Percentiles rank a stretch among this genome's conserved stretches.
phyloP scores from a whole-genome alignment of 1,140 invertebrate species.

The Bursaphelenchus mucronatus region DNA sequence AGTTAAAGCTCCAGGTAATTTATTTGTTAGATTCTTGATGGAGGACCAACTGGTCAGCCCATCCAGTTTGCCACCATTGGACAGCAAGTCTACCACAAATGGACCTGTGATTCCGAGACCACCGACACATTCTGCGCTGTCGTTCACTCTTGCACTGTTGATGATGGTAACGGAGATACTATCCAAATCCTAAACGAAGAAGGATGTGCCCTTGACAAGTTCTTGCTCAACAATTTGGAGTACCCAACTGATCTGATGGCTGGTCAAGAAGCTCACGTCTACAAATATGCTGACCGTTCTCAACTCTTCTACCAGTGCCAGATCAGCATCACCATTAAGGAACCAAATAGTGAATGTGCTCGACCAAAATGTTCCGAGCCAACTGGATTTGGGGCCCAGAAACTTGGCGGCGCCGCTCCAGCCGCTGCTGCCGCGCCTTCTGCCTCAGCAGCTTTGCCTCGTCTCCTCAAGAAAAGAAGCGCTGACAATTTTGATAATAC shows the following conservation, averaged over 20 bases:
- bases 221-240: conserved; percentile 60
- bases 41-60: conserved; percentile 58
- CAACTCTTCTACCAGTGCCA: conserved; percentile 61
- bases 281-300: conserved; percentile 60
- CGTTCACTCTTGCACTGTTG: conserved; percentile 58
- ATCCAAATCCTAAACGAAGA: conserved; percentile 60
- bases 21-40: conserved; percentile 49
- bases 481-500: conserved; percentile 46
- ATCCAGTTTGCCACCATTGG: conserved; percentile 60
- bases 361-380: conserved; percentile 58
- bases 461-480: conserved; percentile 50
- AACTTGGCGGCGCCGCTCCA: conserved; percentile 38
- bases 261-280: conserved; percentile 61
- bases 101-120: conserved; percentile 61
- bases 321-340: conserved; percentile 61
- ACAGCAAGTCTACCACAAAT: conserved; percentile 61
- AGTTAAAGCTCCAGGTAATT: too few relatives aligned
- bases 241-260: conserved; percentile 59
- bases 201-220: conserved; percentile 58
- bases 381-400: conserved; percentile 56
- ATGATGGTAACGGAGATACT: conserved; percentile 60
- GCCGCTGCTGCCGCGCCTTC: conserved; percentile 27
- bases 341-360: conserved; percentile 55
- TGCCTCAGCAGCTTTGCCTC: conserved; percentile 23
- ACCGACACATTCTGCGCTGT: conserved; percentile 60